Evolutionary conservation across 2,797 vertebrate genomes (phyloP), one percentile per base, ranked within the genome.

Genomic region (Onychomys leucogaster): DNA sequence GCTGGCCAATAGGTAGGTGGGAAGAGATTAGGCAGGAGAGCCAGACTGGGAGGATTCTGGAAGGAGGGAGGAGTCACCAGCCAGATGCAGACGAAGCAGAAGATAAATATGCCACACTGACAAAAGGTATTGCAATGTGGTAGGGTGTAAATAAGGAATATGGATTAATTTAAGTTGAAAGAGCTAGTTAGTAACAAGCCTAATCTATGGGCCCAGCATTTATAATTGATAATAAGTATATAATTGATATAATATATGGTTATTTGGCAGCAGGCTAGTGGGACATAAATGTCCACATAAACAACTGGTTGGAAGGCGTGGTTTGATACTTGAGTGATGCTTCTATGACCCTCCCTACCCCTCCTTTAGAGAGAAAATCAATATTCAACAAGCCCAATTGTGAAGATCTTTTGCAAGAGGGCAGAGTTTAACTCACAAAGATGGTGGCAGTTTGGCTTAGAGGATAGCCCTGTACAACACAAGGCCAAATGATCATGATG

Each of bases 401-500:
- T 46, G 61, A 65, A 84, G 41, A 34, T 65, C 29, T 46, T 84
- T 84, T 34, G 17, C 59, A 21, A 84, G 29, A 65, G 6, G 82
- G 41, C 17, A 49, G 61, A 65, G 41, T 46, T 84, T 65, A 84
- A 65, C 61, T 84, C 29, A 23, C 11, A 65, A 65, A 23, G 17
- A 23, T 84, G 59, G 27, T 84, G 41, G 17, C 81, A 84, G 41
- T 67, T 46, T 65, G 41, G 10, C 17, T 84, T 83, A 27, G 57
- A 83, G 57, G 27, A 29, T 19, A 63, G 37, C 17, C 25, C 14
- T 61, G 59, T 17, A 63, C 37, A 63, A 43, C 10, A 25, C 13
- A 0, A 1, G 41, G 32, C 37, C 7, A 10, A 46, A 19, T 6
- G 0, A 3, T 78, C 25, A 49, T n/a, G 11, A 10, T 2, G 19